Evolutionary conservation across 2,113 vertebrate genomes (phyloP).

Genomic region (Heterotilapia buettikoferi): DNA sequence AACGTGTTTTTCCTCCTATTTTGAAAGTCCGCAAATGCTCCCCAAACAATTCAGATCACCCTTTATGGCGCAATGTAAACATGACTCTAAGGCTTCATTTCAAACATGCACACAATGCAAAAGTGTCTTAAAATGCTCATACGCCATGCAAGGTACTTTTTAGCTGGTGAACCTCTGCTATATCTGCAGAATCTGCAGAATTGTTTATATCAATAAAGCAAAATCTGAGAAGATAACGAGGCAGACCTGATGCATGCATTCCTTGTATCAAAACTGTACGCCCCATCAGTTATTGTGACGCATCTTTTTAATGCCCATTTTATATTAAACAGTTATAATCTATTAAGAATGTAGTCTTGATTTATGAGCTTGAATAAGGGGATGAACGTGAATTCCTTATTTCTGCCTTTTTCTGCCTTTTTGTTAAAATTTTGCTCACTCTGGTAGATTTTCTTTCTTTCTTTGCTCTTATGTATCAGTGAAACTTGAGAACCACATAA

Average conservation of each 20-base stretch:
- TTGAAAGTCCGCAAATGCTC: accelerated
- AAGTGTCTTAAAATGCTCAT: neutral
- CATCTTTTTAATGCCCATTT: neutral
- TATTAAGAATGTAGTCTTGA: neutral
- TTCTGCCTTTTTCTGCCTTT: neutral
- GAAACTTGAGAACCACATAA: neutral
- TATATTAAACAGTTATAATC: neutral
- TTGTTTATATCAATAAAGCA: accelerated
- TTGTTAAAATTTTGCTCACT: neutral
- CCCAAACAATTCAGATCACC: accelerated
- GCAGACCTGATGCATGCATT: neutral
- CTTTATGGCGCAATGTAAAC: accelerated
- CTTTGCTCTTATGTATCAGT: neutral
- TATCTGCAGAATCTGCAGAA: accelerated
- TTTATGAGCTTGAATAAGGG: neutral
- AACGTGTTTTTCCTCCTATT: neutral
- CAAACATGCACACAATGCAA: neutral
- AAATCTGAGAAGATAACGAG: neutral
- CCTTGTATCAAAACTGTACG: accelerated
- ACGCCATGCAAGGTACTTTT: neutral
- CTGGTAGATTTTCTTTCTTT: neutral
- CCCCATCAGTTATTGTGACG: neutral
- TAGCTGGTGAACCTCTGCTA: neutral
- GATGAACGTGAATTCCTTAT: accelerated
- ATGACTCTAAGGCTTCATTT: accelerated